These are phyloP conservation scores for Apodemia duryi DNA, from an alignment of 2,888 invertebrate species.

Conservation along the genomic window DNA sequence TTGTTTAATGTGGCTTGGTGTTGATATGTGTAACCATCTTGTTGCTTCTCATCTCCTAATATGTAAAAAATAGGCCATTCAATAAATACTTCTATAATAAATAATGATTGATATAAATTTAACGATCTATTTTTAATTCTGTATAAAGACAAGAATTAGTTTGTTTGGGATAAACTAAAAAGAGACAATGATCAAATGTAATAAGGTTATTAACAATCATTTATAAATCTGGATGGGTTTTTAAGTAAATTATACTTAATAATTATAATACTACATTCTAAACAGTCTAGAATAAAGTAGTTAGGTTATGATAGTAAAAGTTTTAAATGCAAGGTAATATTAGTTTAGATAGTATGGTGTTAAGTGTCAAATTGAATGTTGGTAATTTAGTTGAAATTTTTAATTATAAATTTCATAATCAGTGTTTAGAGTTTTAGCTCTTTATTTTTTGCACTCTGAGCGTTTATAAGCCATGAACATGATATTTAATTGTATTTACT, in stretches of 20 bases:
- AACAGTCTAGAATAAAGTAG: background rate
- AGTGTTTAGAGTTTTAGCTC: background rate
- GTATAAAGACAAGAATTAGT: too few species aligned
- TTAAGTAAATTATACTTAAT: background rate
- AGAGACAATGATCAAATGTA: background rate
- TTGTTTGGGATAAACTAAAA: background rate
- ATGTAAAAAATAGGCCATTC: constrained; percentile 2
- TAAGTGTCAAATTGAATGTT: background rate
- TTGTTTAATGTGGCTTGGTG: background rate
- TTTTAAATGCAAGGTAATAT: background rate
- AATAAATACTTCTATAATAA: background rate
- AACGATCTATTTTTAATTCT: too few species aligned
- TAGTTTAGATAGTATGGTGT: background rate
- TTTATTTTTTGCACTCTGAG: background rate
- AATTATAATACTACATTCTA: background rate
- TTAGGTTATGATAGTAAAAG: background rate
- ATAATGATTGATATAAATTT: too few species aligned
- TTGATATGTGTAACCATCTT: constrained; percentile 6
- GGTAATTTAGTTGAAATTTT: background rate
- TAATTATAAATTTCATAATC: background rate
- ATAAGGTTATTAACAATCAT: background rate
- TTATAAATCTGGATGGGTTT: background rate
- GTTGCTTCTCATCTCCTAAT: constrained; percentile 8
- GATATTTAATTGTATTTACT: constrained; percentile 2
- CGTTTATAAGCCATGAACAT: background rate